A percentile compares a stretch with the other conserved stretches of the same genome.
Conservation (phyloP, 2,888 invertebrate genomes). For the Enchytraeus crypticus region DNA sequence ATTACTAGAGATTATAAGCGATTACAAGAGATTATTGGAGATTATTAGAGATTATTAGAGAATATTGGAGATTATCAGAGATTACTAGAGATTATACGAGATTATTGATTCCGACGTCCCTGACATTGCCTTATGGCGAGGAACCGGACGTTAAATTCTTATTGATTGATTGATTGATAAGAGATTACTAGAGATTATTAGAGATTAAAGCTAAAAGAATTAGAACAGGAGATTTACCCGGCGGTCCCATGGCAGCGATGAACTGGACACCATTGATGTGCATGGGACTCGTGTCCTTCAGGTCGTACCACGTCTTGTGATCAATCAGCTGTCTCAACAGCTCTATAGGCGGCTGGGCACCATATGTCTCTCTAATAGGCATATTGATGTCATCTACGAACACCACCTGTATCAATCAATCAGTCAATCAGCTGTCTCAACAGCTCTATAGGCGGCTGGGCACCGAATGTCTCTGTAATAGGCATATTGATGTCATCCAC, state of each 20-base stretch:
- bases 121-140: too few relatives aligned
- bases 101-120: too few relatives aligned
- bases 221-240: constrained; percentile 49
- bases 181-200: too few relatives aligned
- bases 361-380: constrained; percentile 79
- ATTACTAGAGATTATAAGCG: too few relatives aligned
- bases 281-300: constrained; percentile 46
- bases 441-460: constrained; percentile 87
- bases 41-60: too few relatives aligned
- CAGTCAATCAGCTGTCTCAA: constrained; percentile 53
- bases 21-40: too few relatives aligned
- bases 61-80: too few relatives aligned
- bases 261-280: constrained; percentile 48
- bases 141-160: too few relatives aligned
- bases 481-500: constrained; percentile 97
- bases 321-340: constrained; percentile 56
- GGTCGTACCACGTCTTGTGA: constrained; percentile 48
- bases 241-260: constrained; percentile 52
- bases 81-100: too few relatives aligned
- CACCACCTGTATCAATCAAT: constrained; percentile 68
- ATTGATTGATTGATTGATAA: too few relatives aligned
- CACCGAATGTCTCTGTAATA: constrained; percentile 75
- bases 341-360: constrained; percentile 90
- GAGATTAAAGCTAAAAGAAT: too few relatives aligned
- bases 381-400: constrained; percentile 95